Evolutionary conservation across 2,113 vertebrate genomes (phyloP).

Genomic region (Blennius ocellaris): DNA sequence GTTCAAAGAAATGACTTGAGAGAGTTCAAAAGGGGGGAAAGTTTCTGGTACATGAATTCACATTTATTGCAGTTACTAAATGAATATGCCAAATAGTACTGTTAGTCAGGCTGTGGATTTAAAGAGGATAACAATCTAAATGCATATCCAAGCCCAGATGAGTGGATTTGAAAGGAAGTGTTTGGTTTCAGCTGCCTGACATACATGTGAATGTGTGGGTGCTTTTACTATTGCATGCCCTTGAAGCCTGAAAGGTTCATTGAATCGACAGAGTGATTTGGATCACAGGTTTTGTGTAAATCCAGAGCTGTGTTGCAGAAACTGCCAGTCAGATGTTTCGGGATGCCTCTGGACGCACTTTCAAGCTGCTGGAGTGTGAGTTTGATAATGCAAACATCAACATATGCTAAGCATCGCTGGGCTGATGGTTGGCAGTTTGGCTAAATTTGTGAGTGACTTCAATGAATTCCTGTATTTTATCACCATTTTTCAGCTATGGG

Average conservation of each 20-base stretch:
- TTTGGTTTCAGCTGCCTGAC: not conserved
- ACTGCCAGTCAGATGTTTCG: conserved; percentile 62
- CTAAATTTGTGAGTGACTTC: conserved; percentile 39
- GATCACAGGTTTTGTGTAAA: conserved; percentile 65
- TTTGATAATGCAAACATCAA: conserved; percentile 66
- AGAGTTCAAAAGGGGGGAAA: not conserved
- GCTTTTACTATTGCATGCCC: conserved; percentile 32
- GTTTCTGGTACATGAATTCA: conserved; percentile 4
- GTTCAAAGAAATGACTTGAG: conserved; percentile 14
- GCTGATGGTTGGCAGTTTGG: conserved; percentile 36
- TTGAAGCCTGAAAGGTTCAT: conserved; percentile 53
- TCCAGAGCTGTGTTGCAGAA: conserved; percentile 38
- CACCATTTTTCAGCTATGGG: conserved; percentile 7
- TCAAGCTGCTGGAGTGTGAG: conserved; percentile 43
- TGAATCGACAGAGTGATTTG: conserved; percentile 52
- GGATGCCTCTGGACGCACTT: conserved; percentile 40
- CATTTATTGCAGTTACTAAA: not conserved
- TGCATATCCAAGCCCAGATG: no score
- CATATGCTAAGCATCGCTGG: conserved; percentile 39
- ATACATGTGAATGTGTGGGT: not conserved
- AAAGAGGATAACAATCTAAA: not conserved
- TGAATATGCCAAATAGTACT: not conserved
- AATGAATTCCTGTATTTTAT: conserved; percentile 49
- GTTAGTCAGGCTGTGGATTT: not conserved
- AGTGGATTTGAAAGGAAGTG: no score